These are phyloP conservation scores for Istiophorus platypterus DNA, from an alignment of 2,113 vertebrate species.

Conservation along the genomic window DNA sequence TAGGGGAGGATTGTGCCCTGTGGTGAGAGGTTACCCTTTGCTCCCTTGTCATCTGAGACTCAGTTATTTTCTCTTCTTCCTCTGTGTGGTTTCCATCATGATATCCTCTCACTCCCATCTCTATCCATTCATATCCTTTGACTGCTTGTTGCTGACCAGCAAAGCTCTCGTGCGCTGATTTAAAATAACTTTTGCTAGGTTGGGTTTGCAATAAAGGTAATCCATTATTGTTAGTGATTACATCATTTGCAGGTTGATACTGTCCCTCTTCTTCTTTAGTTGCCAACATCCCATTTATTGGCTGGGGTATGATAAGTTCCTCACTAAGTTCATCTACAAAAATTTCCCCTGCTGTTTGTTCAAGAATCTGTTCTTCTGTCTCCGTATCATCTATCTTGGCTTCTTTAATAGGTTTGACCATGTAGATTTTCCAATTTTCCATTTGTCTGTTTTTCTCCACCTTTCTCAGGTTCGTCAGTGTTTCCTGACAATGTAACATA, in stretches of 20 bases:
- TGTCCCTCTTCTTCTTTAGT: slow-evolving; percentile 6
- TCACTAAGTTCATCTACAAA: slow-evolving; percentile 44
- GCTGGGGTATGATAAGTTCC: neutral
- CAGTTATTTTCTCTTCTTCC: slow-evolving; percentile 24
- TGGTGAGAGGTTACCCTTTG: slow-evolving; percentile 52
- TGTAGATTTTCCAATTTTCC: slow-evolving; percentile 42
- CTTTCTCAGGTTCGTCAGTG: slow-evolving; percentile 68
- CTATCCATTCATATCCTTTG: slow-evolving; percentile 52
- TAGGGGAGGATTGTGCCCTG: neutral
- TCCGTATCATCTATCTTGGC: slow-evolving; percentile 12
- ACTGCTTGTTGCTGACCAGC: neutral
- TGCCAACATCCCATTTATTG: slow-evolving; percentile 48
- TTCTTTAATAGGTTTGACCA: slow-evolving; percentile 19
- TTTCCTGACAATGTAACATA: slow-evolving; percentile 64
- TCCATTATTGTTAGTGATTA: neutral
- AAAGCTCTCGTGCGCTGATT: neutral
- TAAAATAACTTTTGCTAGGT: neutral
- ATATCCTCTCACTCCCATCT: slow-evolving; percentile 47
- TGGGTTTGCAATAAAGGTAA: neutral
- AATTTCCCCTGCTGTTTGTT: slow-evolving; percentile 8
- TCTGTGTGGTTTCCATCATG: slow-evolving; percentile 24
- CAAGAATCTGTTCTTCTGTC: slow-evolving; percentile 25
- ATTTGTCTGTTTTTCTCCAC: slow-evolving; percentile 55
- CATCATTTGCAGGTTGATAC: slow-evolving; percentile 16
- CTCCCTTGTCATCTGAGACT: slow-evolving; percentile 31